These are phyloP conservation scores for Hepsetus odoe DNA, from an alignment of 2,113 vertebrate genomes.

Conservation along the genomic window DNA sequence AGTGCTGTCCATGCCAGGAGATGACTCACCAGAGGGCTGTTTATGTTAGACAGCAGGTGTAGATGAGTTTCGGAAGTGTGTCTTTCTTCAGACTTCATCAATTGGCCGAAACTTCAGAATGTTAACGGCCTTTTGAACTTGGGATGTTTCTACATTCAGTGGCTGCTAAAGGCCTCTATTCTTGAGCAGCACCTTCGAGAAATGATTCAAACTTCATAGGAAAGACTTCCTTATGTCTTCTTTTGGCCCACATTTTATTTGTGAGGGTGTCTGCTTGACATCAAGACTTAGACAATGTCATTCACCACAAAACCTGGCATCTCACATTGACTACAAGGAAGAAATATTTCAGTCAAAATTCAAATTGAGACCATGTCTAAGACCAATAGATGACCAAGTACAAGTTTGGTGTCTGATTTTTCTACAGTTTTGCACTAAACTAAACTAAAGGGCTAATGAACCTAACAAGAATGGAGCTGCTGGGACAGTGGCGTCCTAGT, in stretches of 20 bases:
- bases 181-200: background rate
- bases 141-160: background rate
- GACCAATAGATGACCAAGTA: no score
- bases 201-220: background rate
- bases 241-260: background rate
- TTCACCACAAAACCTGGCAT: no score
- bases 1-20: background rate
- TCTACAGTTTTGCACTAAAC: no score
- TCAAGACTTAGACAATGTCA: background rate
- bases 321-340: no score
- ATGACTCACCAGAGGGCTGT: constrained; percentile 8
- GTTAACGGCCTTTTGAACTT: background rate
- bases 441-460: no score
- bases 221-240: constrained; percentile 20
- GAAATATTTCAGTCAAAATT: no score
- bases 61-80: constrained; percentile 14
- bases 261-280: background rate
- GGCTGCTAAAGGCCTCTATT: background rate
- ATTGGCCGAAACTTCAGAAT: background rate
- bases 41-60: constrained; percentile 15
- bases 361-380: no score
- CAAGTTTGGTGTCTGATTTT: no score
- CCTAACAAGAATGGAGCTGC: no score
- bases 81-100: background rate
- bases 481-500: no score